Conservation (phyloP, 1,140 invertebrate species). For the Oscheius sp. region DNA sequence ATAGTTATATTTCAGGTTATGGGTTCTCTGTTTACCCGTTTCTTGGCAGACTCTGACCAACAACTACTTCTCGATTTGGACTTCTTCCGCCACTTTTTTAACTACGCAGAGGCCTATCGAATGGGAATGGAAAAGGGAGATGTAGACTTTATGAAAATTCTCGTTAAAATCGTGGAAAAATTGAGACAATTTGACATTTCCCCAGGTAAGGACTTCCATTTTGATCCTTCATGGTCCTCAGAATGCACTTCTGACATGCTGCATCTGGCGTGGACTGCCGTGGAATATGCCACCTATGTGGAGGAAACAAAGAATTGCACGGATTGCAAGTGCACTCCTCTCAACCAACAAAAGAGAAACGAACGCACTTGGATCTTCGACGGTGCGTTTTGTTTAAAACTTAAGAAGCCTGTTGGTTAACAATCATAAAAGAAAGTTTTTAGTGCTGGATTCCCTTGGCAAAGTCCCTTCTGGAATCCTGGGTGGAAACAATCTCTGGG, state of each 20-base stretch:
- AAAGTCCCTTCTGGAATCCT: slow-evolving; percentile 56
- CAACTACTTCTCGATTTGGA: slow-evolving; percentile 59
- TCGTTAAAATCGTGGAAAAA: slow-evolving; percentile 53
- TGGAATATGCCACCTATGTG: slow-evolving; percentile 56
- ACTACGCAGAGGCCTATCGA: slow-evolving; percentile 30
- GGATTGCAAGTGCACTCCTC: slow-evolving; percentile 52
- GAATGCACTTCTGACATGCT: slow-evolving; percentile 52
- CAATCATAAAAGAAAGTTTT: slow-evolving; percentile 26
- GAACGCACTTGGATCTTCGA: slow-evolving; percentile 59
- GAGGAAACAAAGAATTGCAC: slow-evolving; percentile 47
- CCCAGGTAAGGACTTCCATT: slow-evolving; percentile 12
- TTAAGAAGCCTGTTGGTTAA: slow-evolving; percentile 6
- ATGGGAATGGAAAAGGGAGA: slow-evolving; percentile 27
- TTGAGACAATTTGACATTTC: slow-evolving; percentile 54
- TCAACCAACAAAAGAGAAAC: slow-evolving; percentile 46
- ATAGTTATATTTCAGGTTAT: slow-evolving; percentile 5
- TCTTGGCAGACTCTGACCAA: slow-evolving; percentile 54
- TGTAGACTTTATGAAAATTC: slow-evolving; percentile 42
- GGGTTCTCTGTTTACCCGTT: slow-evolving; percentile 41
- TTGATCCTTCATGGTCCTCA: neutral
- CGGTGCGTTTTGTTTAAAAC: slow-evolving; percentile 37
- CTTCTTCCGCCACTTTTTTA: slow-evolving; percentile 50
- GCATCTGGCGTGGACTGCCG: slow-evolving; percentile 57
- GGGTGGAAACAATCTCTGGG: slow-evolving; percentile 57
- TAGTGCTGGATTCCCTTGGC: slow-evolving; percentile 58